Evolutionary conservation across 2,888 invertebrate species (phyloP), one percentile per base, ranked within the genome.

Genomic region (Diachrysia chrysitis): DNA sequence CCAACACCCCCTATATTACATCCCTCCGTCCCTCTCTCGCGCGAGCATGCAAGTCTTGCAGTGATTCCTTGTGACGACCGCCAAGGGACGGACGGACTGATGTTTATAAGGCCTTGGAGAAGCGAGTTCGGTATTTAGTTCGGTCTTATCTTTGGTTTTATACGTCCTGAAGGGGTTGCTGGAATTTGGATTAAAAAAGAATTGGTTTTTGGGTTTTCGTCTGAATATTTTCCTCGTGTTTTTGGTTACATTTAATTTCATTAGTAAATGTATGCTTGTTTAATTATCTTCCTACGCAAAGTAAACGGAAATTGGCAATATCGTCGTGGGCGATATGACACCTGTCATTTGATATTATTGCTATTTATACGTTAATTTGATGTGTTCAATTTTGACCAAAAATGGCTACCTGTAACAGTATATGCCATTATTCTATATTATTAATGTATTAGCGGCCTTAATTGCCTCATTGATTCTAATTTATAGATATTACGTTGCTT

Each of bases 31-130:
- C 69, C 81, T 53, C 10, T 91, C 85, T 42, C 55, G 58, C 86
- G 48, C 84, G 79, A 83, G 84, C 83, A 85, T 89, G 87, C 91
- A 90, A 85, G 87, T 73, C 85, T 83, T 92, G 92, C 92, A 92
- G 91, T 92, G 92, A 92, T 92, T 92, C 85, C 82, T 75, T 66
- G 80, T 86, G 90, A 91, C 90, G 90, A 88, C 83, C 90, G 84
- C 82, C 90, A 68, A 68, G 92, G 92, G 92, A 91, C 86, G 76
- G 71, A 64, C 81, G 75, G 80, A 70, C 80, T 81, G 81, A 85
- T 88, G 86, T 91, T 92, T 92, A 91, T 90, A 90, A 88, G 88
- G 84, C 91, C 89, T 85, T 76, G 62, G 90, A 88, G 90, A 82
- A 86, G 87, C 83, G 90, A 90, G 87, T 90, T 89, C 83, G 85